These are phyloP conservation scores for Coregonus clupeaformis DNA, from an alignment of 2,113 vertebrate species.

Conservation along the genomic window DNA sequence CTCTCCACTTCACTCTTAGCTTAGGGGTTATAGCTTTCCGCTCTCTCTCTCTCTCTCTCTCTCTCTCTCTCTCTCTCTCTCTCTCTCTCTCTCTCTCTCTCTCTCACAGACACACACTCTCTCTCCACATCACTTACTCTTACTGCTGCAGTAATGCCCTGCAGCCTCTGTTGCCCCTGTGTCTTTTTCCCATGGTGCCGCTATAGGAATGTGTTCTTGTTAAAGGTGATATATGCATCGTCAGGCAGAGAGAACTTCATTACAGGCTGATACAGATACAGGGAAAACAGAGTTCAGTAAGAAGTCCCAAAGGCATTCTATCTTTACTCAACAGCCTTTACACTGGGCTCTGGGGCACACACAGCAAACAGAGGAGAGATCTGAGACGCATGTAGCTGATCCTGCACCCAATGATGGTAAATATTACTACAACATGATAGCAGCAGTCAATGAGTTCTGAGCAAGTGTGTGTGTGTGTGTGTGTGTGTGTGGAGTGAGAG, in stretches of 20 bases:
- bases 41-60: slow-evolving; percentile 24
- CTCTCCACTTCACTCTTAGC: background rate
- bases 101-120: background rate
- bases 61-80: slow-evolving; percentile 16
- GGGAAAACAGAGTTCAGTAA: slow-evolving; percentile 23
- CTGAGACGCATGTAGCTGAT: slow-evolving; percentile 30
- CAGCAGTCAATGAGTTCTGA: slow-evolving; percentile 1
- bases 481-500: no score
- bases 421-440: slow-evolving; percentile 42
- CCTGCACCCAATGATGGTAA: slow-evolving; percentile 21
- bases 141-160: slow-evolving; percentile 38
- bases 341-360: background rate
- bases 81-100: slow-evolving; percentile 29
- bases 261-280: slow-evolving; percentile 39
- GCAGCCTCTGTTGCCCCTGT: slow-evolving; percentile 16
- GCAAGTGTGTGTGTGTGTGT: slow-evolving; percentile 11
- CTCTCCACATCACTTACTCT: slow-evolving; percentile 26
- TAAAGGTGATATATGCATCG: slow-evolving; percentile 64
- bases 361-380: slow-evolving; percentile 9
- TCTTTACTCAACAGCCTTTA: slow-evolving; percentile 9
- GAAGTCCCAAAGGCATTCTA: slow-evolving; percentile 52
- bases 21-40: slow-evolving; percentile 7
- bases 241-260: slow-evolving; percentile 45
- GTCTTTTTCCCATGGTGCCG: slow-evolving; percentile 54
- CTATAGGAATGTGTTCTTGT: slow-evolving; percentile 62